These are phyloP conservation scores for Acanthosepion esculentum DNA, from an alignment of 2,888 invertebrate genomes.

Conservation along the genomic window DNA sequence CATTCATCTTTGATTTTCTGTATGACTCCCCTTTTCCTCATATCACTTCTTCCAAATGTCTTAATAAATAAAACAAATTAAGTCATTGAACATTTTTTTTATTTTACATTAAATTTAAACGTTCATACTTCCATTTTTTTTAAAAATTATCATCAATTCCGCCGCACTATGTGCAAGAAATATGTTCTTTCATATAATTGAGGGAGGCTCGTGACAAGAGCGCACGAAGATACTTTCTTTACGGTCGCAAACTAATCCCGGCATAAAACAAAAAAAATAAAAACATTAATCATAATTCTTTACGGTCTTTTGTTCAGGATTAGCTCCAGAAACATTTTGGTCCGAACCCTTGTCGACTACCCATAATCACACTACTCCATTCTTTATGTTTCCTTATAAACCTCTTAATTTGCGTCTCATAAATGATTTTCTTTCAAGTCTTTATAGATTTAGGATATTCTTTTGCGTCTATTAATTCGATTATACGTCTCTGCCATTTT, in stretches of 20 bases:
- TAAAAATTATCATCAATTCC: neutral
- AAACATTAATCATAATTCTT: neutral
- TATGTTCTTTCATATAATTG: neutral
- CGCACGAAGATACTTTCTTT: neutral
- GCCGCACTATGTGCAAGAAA: neutral
- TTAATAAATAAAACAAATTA: too few species aligned
- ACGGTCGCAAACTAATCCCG: neutral
- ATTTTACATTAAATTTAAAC: too few species aligned
- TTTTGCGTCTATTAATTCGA: too few species aligned
- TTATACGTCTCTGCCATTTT: too few species aligned
- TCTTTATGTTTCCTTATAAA: neutral
- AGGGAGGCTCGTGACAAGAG: neutral
- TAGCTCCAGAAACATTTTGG: neutral
- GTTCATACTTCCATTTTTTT: neutral
- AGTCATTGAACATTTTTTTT: too few species aligned
- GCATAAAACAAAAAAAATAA: neutral
- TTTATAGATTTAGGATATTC: too few species aligned
- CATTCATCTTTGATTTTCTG: too few species aligned
- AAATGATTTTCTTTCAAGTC: neutral
- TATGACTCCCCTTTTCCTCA: too few species aligned
- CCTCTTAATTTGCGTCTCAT: neutral
- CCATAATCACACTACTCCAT: neutral
- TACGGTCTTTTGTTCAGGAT: neutral
- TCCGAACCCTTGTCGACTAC: neutral
- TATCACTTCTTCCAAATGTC: too few species aligned